Conservation (phyloP, 2,888 invertebrate species). For the Drosophila peninsularis region DNA sequence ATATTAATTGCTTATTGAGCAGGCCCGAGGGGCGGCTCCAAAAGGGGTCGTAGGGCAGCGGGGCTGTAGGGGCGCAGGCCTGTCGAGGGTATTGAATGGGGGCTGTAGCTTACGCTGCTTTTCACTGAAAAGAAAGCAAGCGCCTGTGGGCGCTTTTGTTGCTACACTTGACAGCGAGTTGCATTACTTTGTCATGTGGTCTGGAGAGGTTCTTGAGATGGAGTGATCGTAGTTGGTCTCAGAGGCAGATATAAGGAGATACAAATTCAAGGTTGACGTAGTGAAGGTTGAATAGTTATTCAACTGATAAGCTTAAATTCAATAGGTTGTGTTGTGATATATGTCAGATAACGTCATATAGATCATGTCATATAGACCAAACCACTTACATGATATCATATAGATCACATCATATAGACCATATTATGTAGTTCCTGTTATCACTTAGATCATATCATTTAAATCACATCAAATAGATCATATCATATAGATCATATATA, state of each 20-base stretch:
- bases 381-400: too few relatives aligned
- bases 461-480: too few relatives aligned
- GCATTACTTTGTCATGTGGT: neutral
- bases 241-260: neutral
- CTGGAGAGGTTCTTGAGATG: neutral
- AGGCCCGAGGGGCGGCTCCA: conserved; percentile 23
- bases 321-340: too few relatives aligned
- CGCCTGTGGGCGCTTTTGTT: conserved; percentile 8
- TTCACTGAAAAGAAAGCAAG: conserved; percentile 20
- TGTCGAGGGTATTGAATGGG: neutral
- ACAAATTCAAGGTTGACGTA: too few relatives aligned
- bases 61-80: neutral
- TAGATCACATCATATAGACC: too few relatives aligned
- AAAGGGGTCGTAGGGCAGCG: neutral
- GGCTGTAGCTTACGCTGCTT: conserved; percentile 15
- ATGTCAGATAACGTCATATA: too few relatives aligned
- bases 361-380: too few relatives aligned
- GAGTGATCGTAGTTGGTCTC: neutral
- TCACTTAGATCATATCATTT: too few relatives aligned
- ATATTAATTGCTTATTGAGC: conserved; percentile 81
- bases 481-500: too few relatives aligned
- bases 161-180: conserved; percentile 2
- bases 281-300: too few relatives aligned
- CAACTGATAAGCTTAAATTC: too few relatives aligned
- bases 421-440: too few relatives aligned